Evolutionary conservation across 2,113 vertebrate species (phyloP), one percentile per base, ranked within the genome.

Genomic region (Eclectus roratus): DNA sequence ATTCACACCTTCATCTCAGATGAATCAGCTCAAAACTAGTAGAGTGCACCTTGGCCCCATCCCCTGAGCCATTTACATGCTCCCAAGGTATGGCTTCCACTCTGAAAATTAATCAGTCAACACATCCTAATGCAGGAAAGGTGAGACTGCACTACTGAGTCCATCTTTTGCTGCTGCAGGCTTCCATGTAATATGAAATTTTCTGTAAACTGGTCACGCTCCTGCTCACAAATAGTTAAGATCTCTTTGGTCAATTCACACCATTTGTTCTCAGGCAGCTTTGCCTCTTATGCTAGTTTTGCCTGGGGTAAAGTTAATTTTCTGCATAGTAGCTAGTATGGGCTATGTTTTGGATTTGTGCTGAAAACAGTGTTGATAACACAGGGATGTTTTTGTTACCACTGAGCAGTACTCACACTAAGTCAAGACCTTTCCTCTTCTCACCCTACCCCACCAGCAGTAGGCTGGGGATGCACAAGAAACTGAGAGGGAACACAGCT

Each of bases 151-250:
- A 9, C 35, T 29, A 15, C 12, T 2, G 47, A 46, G 52, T 29
- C 56, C 47, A 8, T 50, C n/a, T 53, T 39, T 24, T 65, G 64
- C 28, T 64, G 37, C 20, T 39, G 20, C 74, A 55, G 23, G 5
- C 47, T 8, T 23, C 58, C 2, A 0, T 49, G 50, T 55, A 35
- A 66, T 3, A 11, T 0, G 0, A 52, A 72, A 41, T 12, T n/a
- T 52, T 29, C 25, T 2, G 1, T 50, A 76, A 61, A 65, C 29
- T 29, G 17, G 17, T 33, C 1, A 1, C 17, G 28, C 23, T 79
- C n/a, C 43, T 43, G 21, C 58, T 81, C 27, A 43, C 43, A 52
- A 37, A 43, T 9, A 37, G 50, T 68, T 56, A 47, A 77, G 27
- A 20, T 88, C 14, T 65, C 50, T 71, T 60, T 71, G 63, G 43